Evolutionary conservation across 1,140 invertebrate species (phyloP).

Genomic region (Drosophila sp.): DNA sequence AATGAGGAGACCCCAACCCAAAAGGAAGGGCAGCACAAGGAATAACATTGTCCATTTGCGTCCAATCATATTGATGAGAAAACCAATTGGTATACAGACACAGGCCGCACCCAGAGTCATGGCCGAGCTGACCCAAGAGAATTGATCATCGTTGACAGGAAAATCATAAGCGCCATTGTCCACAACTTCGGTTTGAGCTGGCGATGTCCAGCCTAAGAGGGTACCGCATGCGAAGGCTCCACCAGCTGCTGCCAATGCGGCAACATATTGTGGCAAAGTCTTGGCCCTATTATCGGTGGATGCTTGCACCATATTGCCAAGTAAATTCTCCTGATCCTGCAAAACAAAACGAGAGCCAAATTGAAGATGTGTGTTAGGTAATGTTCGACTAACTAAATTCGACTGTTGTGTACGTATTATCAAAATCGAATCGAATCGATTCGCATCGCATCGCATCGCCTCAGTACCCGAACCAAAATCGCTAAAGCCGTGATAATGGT

Average conservation of each 20-base stretch:
- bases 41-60: slow-evolving; percentile 89
- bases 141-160: slow-evolving; percentile 83
- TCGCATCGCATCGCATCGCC: neutral
- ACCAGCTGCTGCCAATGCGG: slow-evolving; percentile 86
- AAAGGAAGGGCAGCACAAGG: slow-evolving; percentile 88
- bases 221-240: slow-evolving; percentile 85
- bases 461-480: slow-evolving; percentile 19
- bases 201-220: slow-evolving; percentile 90
- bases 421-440: slow-evolving; percentile 36
- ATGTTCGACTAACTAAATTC: slow-evolving; percentile 40
- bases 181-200: slow-evolving; percentile 85
- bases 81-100: slow-evolving; percentile 89
- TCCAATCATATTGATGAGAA: slow-evolving; percentile 90
- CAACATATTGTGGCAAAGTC: slow-evolving; percentile 88
- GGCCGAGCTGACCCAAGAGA: slow-evolving; percentile 89
- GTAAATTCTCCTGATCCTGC: slow-evolving; percentile 80
- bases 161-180: slow-evolving; percentile 85
- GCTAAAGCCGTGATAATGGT: slow-evolving; percentile 45
- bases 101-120: slow-evolving; percentile 89
- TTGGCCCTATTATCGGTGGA: slow-evolving; percentile 69
- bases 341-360: neutral
- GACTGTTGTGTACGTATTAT: slow-evolving; percentile 46
- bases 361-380: slow-evolving; percentile 7
- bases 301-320: slow-evolving; percentile 76
- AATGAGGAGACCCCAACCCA: slow-evolving; percentile 91